Conservation (phyloP, 2,797 vertebrate species). For the Paratrypauchen microcephalus region DNA sequence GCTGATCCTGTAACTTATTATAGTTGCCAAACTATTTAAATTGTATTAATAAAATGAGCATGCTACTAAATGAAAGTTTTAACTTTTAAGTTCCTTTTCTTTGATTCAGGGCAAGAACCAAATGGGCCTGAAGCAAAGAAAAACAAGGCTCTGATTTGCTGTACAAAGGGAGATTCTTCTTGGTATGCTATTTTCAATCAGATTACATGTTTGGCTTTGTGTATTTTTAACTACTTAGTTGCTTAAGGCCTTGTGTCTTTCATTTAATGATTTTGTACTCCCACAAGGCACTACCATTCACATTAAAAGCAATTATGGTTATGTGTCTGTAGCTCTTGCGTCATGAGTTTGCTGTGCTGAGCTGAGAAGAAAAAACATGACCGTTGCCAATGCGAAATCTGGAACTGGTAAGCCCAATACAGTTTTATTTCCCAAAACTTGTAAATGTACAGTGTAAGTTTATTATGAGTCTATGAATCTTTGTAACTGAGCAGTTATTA, state of each 20-base stretch:
- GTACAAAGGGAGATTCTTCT: constrained; percentile 49
- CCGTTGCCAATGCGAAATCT: constrained; percentile 75
- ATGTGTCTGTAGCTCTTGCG: constrained; percentile 57
- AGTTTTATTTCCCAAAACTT: constrained; percentile 1
- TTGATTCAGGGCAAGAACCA: constrained; percentile 34
- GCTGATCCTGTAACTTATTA: neutral
- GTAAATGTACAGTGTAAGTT: neutral
- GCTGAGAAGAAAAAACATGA: constrained; percentile 69
- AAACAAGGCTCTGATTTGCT: constrained; percentile 42
- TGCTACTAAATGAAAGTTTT: neutral
- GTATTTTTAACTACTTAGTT: neutral
- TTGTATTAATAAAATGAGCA: neutral
- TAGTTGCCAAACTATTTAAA: too few species aligned
- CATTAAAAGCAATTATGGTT: constrained; percentile 26
- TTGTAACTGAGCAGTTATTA: constrained; percentile 41
- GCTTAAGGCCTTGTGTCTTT: too few species aligned
- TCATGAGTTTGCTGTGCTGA: constrained; percentile 42
- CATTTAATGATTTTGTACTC: neutral
- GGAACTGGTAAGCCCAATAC: constrained; percentile 73
- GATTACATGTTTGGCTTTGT: neutral
- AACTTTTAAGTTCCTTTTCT: constrained; percentile 5
- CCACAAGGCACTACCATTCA: neutral
- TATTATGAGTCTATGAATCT: constrained; percentile 12
- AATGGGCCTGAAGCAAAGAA: constrained; percentile 53
- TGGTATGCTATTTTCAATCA: neutral